Evolutionary conservation across 1,140 invertebrate species (phyloP).

Genomic region (Drosophila auraria): DNA sequence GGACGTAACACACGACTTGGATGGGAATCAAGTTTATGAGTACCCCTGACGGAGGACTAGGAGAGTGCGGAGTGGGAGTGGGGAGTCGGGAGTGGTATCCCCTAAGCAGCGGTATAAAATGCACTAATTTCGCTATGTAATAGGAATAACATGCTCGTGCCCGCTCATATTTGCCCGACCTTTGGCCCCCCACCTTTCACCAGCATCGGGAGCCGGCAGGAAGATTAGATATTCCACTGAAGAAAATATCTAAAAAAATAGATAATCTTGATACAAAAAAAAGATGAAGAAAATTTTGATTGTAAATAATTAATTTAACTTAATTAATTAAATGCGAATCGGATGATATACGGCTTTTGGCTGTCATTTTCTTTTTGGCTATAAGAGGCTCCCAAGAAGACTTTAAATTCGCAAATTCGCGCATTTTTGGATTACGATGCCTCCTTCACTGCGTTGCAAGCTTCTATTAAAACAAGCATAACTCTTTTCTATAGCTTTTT

Average conservation of each 20-base stretch:
- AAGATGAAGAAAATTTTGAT: neutral
- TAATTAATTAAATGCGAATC: too few species aligned
- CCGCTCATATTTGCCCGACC: constrained; percentile 77
- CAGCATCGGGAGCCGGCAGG: constrained; percentile 46
- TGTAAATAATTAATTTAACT: too few species aligned
- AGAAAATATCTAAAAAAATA: neutral
- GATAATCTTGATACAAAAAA: neutral
- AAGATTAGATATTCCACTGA: constrained; percentile 21
- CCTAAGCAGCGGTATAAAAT: constrained; percentile 40
- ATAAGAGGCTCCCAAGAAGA: too few species aligned
- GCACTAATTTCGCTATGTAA: constrained; percentile 75
- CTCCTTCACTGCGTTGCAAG: too few species aligned
- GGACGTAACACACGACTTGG: constrained; percentile 64
- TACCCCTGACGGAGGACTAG: constrained; percentile 14
- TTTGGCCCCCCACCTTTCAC: constrained; percentile 66
- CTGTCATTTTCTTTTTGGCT: too few species aligned
- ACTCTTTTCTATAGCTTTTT: too few species aligned
- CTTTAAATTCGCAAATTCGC: too few species aligned
- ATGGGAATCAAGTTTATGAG: constrained; percentile 64
- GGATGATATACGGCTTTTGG: too few species aligned
- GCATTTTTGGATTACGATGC: too few species aligned
- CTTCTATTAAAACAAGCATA: too few species aligned
- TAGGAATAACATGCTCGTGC: constrained; percentile 73
- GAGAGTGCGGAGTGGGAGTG: constrained; percentile 22
- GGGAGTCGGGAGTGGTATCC: constrained; percentile 8